Evolutionary conservation across 2,113 vertebrate genomes (phyloP).

Genomic region (Dunckerocampus dactyliophorus): DNA sequence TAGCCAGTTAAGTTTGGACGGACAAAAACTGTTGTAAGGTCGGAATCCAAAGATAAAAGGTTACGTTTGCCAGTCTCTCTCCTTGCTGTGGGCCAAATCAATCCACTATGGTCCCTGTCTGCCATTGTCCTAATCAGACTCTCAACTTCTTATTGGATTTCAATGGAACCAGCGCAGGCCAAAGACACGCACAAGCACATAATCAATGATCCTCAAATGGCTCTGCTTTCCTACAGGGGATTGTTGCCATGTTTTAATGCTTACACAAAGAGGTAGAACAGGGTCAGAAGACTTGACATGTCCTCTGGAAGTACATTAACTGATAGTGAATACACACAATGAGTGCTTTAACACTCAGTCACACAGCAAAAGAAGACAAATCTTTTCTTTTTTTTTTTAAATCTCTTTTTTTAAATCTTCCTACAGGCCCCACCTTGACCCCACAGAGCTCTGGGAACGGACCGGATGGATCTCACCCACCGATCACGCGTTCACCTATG

Average conservation of each 20-base stretch:
- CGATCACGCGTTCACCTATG: conserved; percentile 89
- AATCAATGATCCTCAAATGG: conserved; percentile 58
- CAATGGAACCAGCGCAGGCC: conserved; percentile 52
- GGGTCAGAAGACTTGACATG: conserved; percentile 39
- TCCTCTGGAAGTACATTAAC: conserved; percentile 40
- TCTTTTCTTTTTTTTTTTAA: neutral
- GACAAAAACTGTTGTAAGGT: conserved; percentile 17
- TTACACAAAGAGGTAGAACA: conserved; percentile 32
- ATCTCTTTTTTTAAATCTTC: conserved; percentile 4
- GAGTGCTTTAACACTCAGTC: neutral
- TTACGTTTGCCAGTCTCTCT: conserved; percentile 52
- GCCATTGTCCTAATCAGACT: conserved; percentile 63
- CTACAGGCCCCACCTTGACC: conserved; percentile 83
- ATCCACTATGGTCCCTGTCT: conserved; percentile 45
- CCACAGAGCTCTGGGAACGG: conserved; percentile 85
- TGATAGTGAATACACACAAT: conserved; percentile 20
- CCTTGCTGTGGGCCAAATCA: conserved; percentile 60
- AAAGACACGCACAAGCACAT: conserved; percentile 50
- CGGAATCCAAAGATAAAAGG: conserved; percentile 55
- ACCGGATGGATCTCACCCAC: conserved; percentile 83
- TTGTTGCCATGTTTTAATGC: conserved; percentile 37
- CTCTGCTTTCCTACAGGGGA: conserved; percentile 40
- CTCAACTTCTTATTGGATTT: conserved; percentile 62
- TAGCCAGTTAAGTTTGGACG: neutral
- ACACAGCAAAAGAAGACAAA: neutral